Percentiles rank a stretch among this genome's conserved stretches.
Evolutionary conservation across 1,140 invertebrate genomes (phyloP).

Genomic region (Reticulitermes speratus): DNA sequence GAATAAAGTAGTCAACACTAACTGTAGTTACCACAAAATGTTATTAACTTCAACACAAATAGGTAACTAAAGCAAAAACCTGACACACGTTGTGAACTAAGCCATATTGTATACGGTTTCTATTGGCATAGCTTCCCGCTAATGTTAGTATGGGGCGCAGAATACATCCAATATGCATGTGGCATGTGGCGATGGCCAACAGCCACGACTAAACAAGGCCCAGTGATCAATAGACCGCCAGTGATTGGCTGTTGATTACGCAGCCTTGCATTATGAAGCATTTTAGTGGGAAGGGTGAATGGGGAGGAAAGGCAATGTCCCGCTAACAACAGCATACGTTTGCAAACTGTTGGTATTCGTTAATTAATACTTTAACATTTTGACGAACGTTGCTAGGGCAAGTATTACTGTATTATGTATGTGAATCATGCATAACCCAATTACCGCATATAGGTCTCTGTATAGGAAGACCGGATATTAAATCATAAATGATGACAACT

Average conservation of each 20-base stretch:
- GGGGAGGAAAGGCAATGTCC: background rate
- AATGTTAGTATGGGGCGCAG: background rate
- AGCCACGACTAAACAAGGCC: background rate
- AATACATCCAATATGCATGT: background rate
- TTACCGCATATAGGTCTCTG: background rate
- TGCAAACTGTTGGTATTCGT: background rate
- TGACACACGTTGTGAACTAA: background rate
- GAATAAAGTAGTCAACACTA: background rate
- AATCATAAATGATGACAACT: background rate
- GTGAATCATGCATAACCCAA: background rate
- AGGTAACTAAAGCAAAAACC: constrained; percentile 6
- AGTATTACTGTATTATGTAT: background rate
- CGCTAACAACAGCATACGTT: background rate
- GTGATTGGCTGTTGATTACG: constrained; percentile 8
- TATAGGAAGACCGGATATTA: background rate
- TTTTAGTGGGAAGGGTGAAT: background rate
- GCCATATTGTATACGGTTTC: background rate
- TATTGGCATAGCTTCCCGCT: background rate
- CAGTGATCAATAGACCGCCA: background rate
- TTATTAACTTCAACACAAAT: constrained; percentile 10
- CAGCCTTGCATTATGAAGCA: constrained; percentile 2
- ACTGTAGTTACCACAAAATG: constrained; percentile 1
- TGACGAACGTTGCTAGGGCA: background rate
- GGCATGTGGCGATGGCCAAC: background rate
- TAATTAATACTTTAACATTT: constrained; percentile 10